phyloP scores from a whole-genome alignment of 2,797 vertebrate species.

The Peromyscus aztecus region DNA sequence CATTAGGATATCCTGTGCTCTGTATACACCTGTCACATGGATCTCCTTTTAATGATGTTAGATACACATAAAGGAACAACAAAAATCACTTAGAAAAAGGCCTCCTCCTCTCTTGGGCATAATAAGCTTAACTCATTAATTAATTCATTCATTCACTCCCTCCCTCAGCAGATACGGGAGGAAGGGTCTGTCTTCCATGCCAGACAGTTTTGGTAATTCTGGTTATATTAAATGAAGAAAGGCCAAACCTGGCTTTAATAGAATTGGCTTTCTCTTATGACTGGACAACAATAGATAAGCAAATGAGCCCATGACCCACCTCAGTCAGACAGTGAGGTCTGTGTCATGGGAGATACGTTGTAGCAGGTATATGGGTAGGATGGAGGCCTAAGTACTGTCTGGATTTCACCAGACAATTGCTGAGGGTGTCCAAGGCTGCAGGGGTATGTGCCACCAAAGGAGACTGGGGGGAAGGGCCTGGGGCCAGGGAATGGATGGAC shows the following conservation, averaged over 20 bases:
- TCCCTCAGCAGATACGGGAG: neutral
- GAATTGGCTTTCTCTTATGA: neutral
- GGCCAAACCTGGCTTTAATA: neutral
- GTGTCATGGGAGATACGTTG: too few species aligned
- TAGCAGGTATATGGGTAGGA: too few species aligned
- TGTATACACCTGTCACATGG: neutral
- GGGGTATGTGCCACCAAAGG: too few species aligned
- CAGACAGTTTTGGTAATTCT: neutral
- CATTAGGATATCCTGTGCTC: neutral
- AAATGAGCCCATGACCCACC: fast-evolving
- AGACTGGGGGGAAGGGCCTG: neutral
- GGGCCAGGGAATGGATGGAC: neutral
- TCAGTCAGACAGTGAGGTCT: neutral
- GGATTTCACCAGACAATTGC: neutral
- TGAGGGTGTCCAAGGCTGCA: neutral
- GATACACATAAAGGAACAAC: neutral
- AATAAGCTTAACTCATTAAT: neutral
- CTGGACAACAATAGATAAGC: neutral
- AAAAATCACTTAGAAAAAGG: neutral
- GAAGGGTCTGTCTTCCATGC: neutral
- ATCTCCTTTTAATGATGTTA: neutral
- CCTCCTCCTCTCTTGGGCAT: neutral
- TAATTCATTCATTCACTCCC: neutral
- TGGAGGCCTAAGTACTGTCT: neutral
- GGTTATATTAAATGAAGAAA: neutral